Conservation (phyloP, 2,113 vertebrate genomes). For the Rhadina sibilatrix region DNA sequence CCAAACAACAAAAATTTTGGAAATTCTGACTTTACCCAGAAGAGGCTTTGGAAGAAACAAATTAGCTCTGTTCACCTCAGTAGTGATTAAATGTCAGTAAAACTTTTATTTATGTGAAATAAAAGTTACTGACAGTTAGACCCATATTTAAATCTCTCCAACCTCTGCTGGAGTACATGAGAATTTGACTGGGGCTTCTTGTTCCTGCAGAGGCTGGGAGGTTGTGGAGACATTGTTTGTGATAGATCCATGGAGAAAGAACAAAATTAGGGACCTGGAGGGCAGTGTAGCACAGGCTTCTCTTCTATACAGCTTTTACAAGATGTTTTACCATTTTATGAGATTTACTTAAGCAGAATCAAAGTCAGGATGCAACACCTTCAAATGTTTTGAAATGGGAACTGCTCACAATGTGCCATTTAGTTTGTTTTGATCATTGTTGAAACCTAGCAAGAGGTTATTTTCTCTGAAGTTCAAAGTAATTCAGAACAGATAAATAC, state of each 20-base stretch:
- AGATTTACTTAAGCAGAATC: background rate
- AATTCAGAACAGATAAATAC: background rate
- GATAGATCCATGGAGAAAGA: background rate
- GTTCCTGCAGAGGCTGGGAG: background rate
- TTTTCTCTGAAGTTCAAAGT: constrained; percentile 1
- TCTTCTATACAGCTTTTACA: background rate
- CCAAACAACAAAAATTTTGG: constrained; percentile 27
- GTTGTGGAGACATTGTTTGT: background rate
- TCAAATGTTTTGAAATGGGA: background rate
- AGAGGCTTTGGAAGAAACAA: background rate
- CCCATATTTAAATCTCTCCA: background rate
- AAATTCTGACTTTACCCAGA: constrained; percentile 12
- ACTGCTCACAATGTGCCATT: background rate
- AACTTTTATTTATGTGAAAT: background rate
- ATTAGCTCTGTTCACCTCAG: constrained; percentile 5
- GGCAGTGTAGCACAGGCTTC: background rate
- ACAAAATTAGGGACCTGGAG: background rate
- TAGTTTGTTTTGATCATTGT: background rate
- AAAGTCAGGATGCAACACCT: background rate
- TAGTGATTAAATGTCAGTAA: background rate
- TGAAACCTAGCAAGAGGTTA: constrained; percentile 9
- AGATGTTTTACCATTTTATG: background rate
- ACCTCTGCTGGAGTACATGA: background rate
- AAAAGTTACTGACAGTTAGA: background rate
- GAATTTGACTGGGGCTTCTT: background rate